Evolutionary conservation across 2,888 invertebrate genomes (phyloP), one percentile per base, ranked within the genome.

Genomic region (Alloscopus bannaensis): DNA sequence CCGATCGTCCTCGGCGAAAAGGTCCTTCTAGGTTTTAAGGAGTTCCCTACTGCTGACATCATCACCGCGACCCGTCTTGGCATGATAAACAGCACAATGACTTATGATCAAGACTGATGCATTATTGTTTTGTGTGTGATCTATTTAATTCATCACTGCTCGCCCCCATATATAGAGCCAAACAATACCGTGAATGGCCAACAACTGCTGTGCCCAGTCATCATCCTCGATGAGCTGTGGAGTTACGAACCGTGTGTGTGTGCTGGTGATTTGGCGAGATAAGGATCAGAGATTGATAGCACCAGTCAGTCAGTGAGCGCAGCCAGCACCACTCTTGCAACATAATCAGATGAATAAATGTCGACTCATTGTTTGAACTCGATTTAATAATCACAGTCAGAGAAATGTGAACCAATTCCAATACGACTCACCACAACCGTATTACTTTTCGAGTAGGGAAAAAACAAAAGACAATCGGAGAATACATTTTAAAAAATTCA

Each of bases 61-160:
- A 52, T 52, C 6, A 8, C 6, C 36, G 36, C 52, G 47, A 47
- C 47, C 6, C n/a, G 3, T n/a, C 11, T 13, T 47, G 45, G 11
- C 18, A 47, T 47, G 18, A 11, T 18, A 42, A 60, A 64, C 4
- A 16, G 3, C 26, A 28, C 18, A 65, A 55, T 28, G 45, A 66
- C 50, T 60, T 36, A 42, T 62, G 45, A 62, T 29, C 28, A 6
- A 13, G 24, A 22, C 22, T 22, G 55, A 45, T 52, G 2, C 52
- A 64, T 64, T 22, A 40, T 69, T 55, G 36, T 52, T 57, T 64
- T 64, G 24, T 64, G 66, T 69, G 68, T 70, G 79, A 79, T 79
- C 79, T 79, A 79, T 66, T 72, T 79, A 76, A 76, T 76, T 60
- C 75, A 73, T 73, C 72, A 71, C 29, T 16, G 13, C 28, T 11